Evolutionary conservation across 2,888 invertebrate species (phyloP).

Genomic region (Phengaris arion): DNA sequence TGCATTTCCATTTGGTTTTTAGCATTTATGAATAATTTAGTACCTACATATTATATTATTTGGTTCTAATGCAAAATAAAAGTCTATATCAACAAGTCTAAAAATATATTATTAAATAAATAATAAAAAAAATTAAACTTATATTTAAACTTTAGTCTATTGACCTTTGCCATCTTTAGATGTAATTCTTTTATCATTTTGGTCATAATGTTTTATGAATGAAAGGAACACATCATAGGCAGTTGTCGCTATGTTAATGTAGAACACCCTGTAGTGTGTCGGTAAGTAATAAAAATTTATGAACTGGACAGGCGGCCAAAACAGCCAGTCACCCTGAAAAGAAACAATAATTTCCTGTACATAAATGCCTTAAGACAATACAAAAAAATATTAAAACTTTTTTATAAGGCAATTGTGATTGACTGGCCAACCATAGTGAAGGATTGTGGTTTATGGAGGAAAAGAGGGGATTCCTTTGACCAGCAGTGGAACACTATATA

Average conservation of each 20-base stretch:
- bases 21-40: neutral
- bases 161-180: constrained; percentile 17
- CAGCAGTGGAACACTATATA: too few relatives aligned
- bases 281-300: constrained; percentile 93
- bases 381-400: neutral
- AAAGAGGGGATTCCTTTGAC: too few relatives aligned
- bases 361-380: neutral
- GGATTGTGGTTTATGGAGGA: too few relatives aligned
- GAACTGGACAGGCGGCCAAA: constrained; percentile 95
- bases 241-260: constrained; percentile 91
- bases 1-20: neutral
- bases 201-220: constrained; percentile 87
- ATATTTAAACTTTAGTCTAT: neutral
- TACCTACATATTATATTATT: neutral
- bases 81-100: neutral
- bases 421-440: too few relatives aligned
- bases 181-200: constrained; percentile 38
- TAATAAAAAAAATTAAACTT: neutral
- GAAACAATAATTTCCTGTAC: neutral
- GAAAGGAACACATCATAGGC: constrained; percentile 93
- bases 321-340: constrained; percentile 89
- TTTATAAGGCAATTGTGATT: too few relatives aligned
- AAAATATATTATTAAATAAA: constrained; percentile 7
- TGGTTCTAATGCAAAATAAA: neutral
- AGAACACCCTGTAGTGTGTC: constrained; percentile 90